Evolutionary conservation across 2,797 vertebrate species (phyloP), one percentile per base, ranked within the genome.

Genomic region (Nasua narica): DNA sequence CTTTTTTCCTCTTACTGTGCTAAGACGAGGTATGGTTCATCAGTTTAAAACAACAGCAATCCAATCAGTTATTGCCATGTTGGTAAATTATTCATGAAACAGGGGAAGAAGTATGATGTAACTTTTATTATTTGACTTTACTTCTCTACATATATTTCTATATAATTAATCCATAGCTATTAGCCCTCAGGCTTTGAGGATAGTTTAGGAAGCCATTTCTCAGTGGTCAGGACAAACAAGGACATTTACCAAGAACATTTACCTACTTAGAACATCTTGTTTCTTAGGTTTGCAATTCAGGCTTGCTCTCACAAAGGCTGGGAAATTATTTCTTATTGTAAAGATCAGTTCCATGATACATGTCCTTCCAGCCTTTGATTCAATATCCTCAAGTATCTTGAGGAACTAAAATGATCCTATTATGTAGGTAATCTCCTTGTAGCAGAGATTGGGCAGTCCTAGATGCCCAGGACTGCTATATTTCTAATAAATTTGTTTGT

Each of bases 51-150:
- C 37, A 84, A 83, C 25, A 81, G 56, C 62, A 92, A 15, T 54
- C 76, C n/a, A 84, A 56, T 89, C 40, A 54, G 18, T 96, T 93
- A 37, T 92, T 90, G 43, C 70, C 40, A 19, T 87, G 58, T 62
- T 96, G 78, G 23, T 78, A 89, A 97, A 95, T 97, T 86, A 87
- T 96, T 95, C 69, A 92, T 62, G 62, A 94, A 96, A 90, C 0
- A 54, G 29, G 58, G 50, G 15, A 93, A 87, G 43, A 88, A 67
- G 27, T 85, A 56, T 77, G 70, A 84, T 92, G 52, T 81, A 40
- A 85, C 90, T 96, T 95, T 90, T 94, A 90, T 95, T 54, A 43
- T 76, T 95, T 92, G n/a, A 58, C 46, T 89, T 91, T 32, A 84
- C 32, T 54, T 96, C 43, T 58, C 4, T 52, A 27, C 18, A 37